phyloP scores from a whole-genome alignment of 92 coral and sea anemone species.

The Siderastrea siderea region DNA sequence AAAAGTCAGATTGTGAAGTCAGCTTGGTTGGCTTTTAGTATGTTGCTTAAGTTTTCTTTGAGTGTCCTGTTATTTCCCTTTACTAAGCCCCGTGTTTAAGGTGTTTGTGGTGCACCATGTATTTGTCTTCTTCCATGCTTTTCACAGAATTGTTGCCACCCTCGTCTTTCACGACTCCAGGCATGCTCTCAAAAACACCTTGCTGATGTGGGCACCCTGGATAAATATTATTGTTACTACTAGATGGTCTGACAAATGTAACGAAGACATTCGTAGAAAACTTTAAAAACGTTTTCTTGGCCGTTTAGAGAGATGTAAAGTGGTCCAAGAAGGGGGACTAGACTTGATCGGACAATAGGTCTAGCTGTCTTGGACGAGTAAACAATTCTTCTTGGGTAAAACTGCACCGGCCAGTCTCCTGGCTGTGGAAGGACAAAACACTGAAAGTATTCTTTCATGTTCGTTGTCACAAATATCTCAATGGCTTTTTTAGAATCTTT shows the following conservation, averaged over 20 bases:
- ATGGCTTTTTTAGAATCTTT: not conserved
- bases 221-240: no score
- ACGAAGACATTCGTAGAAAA: not conserved
- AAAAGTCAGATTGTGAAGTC: conserved; percentile 20
- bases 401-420: conserved; percentile 2
- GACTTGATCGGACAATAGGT: not conserved
- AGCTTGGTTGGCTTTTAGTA: conserved; percentile 35
- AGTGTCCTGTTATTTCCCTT: conserved; percentile 42
- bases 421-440: not conserved
- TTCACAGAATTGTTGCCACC: conserved; percentile 12
- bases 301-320: not conserved
- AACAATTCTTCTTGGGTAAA: not conserved
- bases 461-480: not conserved
- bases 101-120: conserved; percentile 55
- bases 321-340: not conserved
- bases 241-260: not conserved
- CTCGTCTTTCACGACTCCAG: no score
- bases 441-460: not conserved
- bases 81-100: conserved; percentile 50
- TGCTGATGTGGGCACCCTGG: no score
- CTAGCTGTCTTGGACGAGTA: not conserved
- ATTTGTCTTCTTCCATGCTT: conserved; percentile 37
- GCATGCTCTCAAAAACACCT: no score
- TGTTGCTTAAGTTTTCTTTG: conserved; percentile 48
- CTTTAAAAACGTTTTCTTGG: not conserved